These are phyloP conservation scores for Lepidurus apus DNA, from an alignment of 1,140 invertebrate genomes.

Conservation along the genomic window DNA sequence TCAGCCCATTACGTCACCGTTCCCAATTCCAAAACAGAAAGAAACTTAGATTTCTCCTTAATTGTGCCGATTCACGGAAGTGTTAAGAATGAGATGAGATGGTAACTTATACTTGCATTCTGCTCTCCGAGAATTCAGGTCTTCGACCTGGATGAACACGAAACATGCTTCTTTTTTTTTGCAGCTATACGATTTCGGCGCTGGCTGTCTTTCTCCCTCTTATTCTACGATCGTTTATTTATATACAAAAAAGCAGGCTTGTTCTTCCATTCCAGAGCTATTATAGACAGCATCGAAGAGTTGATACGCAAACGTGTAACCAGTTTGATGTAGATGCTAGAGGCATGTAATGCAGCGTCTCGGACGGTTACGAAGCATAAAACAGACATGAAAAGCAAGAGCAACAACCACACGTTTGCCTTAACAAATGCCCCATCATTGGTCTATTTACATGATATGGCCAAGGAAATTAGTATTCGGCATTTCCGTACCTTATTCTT, in stretches of 20 bases:
- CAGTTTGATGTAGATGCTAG: background rate
- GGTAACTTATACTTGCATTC: constrained; percentile 2
- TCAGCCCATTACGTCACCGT: background rate
- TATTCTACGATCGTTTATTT: background rate
- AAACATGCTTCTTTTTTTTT: background rate
- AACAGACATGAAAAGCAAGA: background rate
- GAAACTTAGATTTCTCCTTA: background rate
- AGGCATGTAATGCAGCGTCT: background rate
- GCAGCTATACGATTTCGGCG: background rate
- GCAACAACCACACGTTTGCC: background rate
- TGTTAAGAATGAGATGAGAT: background rate
- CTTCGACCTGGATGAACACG: background rate
- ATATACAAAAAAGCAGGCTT: background rate
- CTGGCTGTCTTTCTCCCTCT: background rate
- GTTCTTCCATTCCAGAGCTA: background rate
- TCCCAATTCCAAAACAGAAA: background rate
- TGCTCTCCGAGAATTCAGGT: constrained; percentile 14
- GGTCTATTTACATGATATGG: background rate
- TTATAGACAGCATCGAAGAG: constrained; percentile 15
- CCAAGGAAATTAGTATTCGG: background rate
- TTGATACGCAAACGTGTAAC: background rate
- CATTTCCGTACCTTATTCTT: background rate
- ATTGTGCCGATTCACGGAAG: constrained; percentile 18
- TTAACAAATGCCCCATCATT: constrained; percentile 3
- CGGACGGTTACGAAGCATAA: background rate